A percentile compares a stretch with the other conserved stretches of the same genome.
These are phyloP conservation scores for Lymantria dispar DNA, from an alignment of 2,888 invertebrate species.

Conservation along the genomic window DNA sequence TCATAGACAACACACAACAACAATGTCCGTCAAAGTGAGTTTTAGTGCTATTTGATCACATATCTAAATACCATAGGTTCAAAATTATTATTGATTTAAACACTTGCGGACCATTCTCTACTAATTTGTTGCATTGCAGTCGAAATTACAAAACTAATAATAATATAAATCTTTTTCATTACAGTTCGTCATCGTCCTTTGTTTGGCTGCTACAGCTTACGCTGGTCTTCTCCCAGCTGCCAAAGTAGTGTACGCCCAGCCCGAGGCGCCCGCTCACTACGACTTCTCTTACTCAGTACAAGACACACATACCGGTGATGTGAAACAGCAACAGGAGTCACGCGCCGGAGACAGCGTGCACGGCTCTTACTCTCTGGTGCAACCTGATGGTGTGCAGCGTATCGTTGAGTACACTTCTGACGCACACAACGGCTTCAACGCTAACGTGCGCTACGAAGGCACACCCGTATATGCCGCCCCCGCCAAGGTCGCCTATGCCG, in stretches of 20 bases:
- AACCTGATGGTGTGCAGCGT: conserved; percentile 71
- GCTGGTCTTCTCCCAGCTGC: conserved; percentile 42
- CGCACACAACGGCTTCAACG: conserved; percentile 70
- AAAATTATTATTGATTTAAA: too few species aligned
- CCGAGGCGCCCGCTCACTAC: conserved; percentile 65
- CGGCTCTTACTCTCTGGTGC: conserved; percentile 73
- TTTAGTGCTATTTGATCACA: neutral
- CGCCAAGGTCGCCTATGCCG: conserved; percentile 44
- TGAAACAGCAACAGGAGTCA: conserved; percentile 72
- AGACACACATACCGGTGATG: conserved; percentile 68
- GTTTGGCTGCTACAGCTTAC: conserved; percentile 47
- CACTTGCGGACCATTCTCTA: neutral
- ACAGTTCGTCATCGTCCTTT: conserved; percentile 46
- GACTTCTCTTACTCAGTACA: conserved; percentile 72
- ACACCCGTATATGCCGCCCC: conserved; percentile 44
- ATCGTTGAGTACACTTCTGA: conserved; percentile 74
- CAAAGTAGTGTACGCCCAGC: conserved; percentile 58
- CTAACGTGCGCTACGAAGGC: conserved; percentile 71
- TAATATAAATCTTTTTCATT: conserved; percentile 4
- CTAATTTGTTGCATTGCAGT: neutral
- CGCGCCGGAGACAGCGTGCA: conserved; percentile 69
- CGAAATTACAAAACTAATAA: conserved; percentile 5
- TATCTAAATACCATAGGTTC: too few species aligned
- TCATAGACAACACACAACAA: conserved; percentile 1
- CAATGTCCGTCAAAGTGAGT: conserved; percentile 13